Base-by-base conservation (phyloP, 2,888 invertebrate species). In the Oligia strigilis region DNA sequence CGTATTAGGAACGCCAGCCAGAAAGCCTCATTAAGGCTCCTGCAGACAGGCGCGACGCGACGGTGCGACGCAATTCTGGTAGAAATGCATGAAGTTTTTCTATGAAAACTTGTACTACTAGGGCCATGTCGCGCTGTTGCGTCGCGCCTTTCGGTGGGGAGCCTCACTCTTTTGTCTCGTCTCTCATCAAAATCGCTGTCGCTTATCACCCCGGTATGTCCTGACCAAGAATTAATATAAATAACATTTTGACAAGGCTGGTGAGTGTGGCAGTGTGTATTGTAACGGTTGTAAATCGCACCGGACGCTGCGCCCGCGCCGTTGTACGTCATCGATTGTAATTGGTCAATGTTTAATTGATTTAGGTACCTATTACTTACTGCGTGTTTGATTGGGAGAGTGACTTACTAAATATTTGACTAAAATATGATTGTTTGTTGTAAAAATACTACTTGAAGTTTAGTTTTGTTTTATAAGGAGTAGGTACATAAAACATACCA, bases 231-330 rank as follows among this genome's bases (percentile, higher is more conserved):
- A 89, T 89, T 89, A 81, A 89, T 89, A 89, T 88, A 88, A 89
- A 90, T 89, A 90, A 88, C 88, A 83, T 84, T 89, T 88, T 90
- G 88, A 90, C 88, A 89, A 84, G 79, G 78, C 72, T 80, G 86
- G 72, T 81, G 86, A 84, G 83, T 55, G 67, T 81, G 75, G 69
- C 79, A 46, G 72, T 29, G 60, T 67, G 62, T 72, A 76, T 52
- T 73, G 73, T 79, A 72, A 71, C 72, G 76, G 78, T 55, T 82
- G 75, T 83, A 81, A 82, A 86, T 84, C 72, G 72, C 73, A 52
- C 75, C 69, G 77, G 79, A 74, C 69, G 79, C 58, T 84, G 88
- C 84, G 86, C 81, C 72, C 77, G 87, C 82, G 82, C 80, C 70
- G 55, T 36, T 49, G 36, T 49, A 65, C 67, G 60, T 80, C 81